A percentile compares a stretch with the other conserved stretches of the same genome.
phyloP scores from a whole-genome alignment of 1,140 invertebrate species.

The Maniola jurtina region DNA sequence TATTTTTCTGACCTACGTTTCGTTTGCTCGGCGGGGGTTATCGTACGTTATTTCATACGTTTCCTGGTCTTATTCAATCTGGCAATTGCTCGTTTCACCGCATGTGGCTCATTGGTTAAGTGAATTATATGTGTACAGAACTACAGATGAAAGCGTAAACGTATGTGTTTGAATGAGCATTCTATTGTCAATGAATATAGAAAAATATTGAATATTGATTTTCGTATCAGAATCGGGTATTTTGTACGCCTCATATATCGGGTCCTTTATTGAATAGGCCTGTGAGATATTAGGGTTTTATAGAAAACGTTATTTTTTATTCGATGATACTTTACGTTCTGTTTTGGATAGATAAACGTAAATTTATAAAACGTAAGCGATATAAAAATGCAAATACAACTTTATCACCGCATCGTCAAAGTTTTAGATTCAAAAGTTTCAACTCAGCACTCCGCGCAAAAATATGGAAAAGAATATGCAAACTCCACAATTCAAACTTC shows the following conservation, averaged over 20 bases:
- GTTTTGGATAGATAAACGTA: no score
- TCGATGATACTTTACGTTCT: no score
- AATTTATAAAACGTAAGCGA: no score
- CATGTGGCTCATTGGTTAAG: conserved; percentile 69
- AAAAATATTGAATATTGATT: conserved; percentile 22
- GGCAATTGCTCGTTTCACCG: conserved; percentile 49
- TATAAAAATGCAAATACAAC: not conserved
- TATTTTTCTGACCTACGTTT: conserved; percentile 39
- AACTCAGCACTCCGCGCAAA: not conserved
- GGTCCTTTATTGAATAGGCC: not conserved
- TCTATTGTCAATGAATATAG: conserved; percentile 15
- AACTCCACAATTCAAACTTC: conserved; percentile 15
- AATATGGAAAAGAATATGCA: conserved; percentile 3
- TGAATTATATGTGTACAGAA: conserved; percentile 66
- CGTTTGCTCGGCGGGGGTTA: conserved; percentile 58
- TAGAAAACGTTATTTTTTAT: no score
- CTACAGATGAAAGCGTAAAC: conserved; percentile 30
- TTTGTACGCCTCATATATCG: not conserved
- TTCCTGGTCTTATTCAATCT: conserved; percentile 65
- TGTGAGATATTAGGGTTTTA: not conserved
- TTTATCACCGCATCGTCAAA: not conserved
- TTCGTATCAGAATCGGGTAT: conserved; percentile 10
- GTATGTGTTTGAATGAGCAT: conserved; percentile 26
- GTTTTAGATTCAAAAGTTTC: not conserved
- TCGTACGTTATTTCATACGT: conserved; percentile 51